A percentile compares a stretch with the other conserved stretches of the same genome.
These are phyloP conservation scores for Diorhabda sublineata DNA, from an alignment of 1,140 invertebrate species.

Conservation along the genomic window DNA sequence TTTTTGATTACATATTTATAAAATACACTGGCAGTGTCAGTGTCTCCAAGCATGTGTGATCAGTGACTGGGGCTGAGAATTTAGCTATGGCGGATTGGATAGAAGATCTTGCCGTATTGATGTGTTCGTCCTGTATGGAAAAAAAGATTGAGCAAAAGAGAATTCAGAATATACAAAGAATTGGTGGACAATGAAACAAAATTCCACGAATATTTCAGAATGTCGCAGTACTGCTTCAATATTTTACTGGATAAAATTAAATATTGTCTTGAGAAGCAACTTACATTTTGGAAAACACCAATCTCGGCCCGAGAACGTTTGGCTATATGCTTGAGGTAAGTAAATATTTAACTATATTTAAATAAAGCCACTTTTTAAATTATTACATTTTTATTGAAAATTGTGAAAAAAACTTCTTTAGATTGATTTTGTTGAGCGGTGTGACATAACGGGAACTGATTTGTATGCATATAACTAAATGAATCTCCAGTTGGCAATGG, in stretches of 20 bases:
- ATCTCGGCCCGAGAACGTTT: constrained; percentile 20
- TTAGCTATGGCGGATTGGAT: neutral
- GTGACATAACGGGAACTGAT: neutral
- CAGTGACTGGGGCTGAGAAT: neutral
- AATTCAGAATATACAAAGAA: constrained; percentile 21
- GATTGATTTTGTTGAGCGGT: neutral
- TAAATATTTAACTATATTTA: constrained; percentile 11
- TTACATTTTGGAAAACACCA: constrained; percentile 21
- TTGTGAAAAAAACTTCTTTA: neutral
- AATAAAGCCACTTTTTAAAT: neutral
- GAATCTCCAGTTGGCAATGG: neutral
- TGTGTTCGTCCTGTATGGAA: constrained; percentile 13
- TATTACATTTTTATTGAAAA: neutral
- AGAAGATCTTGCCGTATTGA: neutral
- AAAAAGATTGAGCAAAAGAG: constrained; percentile 16
- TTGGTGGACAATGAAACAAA: constrained; percentile 23
- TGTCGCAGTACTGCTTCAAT: constrained; percentile 15
- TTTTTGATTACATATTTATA: no score
- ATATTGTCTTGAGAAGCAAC: constrained; percentile 10
- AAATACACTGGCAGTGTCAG: neutral
- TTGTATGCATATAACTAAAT: neutral
- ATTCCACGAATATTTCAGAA: constrained; percentile 22
- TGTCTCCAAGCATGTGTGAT: neutral
- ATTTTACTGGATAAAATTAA: constrained; percentile 16
- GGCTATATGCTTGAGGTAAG: constrained; percentile 30